Base-by-base conservation (phyloP, 2,888 invertebrate species). In the Eupithecia dodoneata region DNA sequence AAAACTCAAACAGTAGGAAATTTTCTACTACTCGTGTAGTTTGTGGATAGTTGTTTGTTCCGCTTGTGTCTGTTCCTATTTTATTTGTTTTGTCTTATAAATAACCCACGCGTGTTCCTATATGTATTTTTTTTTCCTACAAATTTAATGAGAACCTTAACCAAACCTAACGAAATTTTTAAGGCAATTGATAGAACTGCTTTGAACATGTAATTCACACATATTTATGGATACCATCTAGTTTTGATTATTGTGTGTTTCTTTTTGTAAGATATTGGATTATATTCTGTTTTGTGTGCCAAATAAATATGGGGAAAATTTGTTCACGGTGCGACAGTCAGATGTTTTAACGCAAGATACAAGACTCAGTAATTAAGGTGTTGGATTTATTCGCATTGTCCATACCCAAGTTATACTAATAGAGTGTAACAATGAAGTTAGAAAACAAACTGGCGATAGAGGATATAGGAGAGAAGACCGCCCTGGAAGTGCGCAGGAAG, bases 401-500 rank as follows among this genome's bases (percentile, higher is more conserved):
- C 18, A 59, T 18, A 59, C 9, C 1, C 3, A 18, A 4, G 63
- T 66, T 42, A 4, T 3, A 42, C 42, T 4, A 15, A 13, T 15
- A 55, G 2, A 42, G 63, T 63, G 59, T 63, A 2, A 69, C 3
- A 13, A 78, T 76, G 78, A 78, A 74, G 72, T n/a, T 77, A 4
- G 75, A 76, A 3, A 65, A 2, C 7, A 80, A 78, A 73, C 90
- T 90, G 87, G 87, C 91, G 72, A 80, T 87, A 41, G 79, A 79
- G 0, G 88, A 89, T 49, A 86, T 93, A 74, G 88, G 85, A 30
- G 93, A 92, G 12, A 82, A 83, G 0, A 87, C 90, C 0, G 90
- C 92, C 5, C 84, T 91, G 52, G 92, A 92, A 76, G 92, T 92
- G 1, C 85, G 92, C 3, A 83, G 86, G 74, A 84, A 85, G 10